Evolutionary conservation across 1,140 invertebrate genomes (phyloP).

Genomic region (Euura saliciscinereae): DNA sequence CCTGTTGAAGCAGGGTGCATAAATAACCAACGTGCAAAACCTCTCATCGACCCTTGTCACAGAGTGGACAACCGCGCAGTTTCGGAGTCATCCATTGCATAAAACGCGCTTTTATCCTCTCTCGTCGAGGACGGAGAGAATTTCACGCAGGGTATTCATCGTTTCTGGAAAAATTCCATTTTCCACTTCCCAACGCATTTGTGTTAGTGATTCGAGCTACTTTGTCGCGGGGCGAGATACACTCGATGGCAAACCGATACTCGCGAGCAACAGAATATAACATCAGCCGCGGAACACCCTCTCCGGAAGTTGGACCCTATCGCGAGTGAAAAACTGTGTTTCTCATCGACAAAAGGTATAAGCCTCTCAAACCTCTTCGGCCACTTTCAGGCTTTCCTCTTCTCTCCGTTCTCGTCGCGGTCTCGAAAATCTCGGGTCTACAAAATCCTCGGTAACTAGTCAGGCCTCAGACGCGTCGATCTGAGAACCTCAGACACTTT

Average conservation of each 20-base stretch:
- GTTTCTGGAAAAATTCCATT: no score
- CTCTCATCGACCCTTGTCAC: not conserved
- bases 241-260: no score
- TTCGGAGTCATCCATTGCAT: not conserved
- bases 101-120: not conserved
- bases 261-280: no score
- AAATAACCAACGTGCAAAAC: not conserved
- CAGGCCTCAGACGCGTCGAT: no score
- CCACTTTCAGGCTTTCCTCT: not conserved
- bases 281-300: no score
- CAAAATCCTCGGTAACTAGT: no score
- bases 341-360: not conserved
- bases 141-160: no score
- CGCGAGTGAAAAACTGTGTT: constrained; percentile 1
- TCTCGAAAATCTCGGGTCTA: no score
- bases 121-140: not conserved
- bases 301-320: not conserved
- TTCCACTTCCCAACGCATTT: no score
- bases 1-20: not conserved
- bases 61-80: not conserved
- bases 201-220: no score
- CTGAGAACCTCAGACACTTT: not conserved
- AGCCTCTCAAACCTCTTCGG: not conserved
- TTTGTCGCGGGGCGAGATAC: no score
- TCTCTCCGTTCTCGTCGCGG: not conserved